Percentiles rank a stretch among this genome's conserved stretches.
These are phyloP conservation scores for Mormoops blainvillei DNA, from an alignment of 2,113 vertebrate genomes.

Conservation along the genomic window DNA sequence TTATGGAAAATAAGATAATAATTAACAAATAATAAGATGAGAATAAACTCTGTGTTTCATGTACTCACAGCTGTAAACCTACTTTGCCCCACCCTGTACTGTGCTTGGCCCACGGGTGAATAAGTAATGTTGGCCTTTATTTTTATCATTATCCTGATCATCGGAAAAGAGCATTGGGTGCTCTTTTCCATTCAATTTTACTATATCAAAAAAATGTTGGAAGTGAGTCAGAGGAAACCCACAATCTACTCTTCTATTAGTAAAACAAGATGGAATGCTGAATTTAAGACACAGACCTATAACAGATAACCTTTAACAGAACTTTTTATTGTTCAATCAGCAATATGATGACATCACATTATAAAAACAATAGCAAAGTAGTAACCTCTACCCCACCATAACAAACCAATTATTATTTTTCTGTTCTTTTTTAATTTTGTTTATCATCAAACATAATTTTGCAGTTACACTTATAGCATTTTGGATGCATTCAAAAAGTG, in stretches of 20 bases:
- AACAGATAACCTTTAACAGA: not conserved
- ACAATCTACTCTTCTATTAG: not conserved
- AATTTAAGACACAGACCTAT: not conserved
- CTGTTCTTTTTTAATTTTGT: not conserved
- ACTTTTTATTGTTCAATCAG: not conserved
- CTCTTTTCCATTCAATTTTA: not conserved
- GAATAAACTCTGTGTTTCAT: not conserved
- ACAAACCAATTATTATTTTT: not conserved
- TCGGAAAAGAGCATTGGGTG: not conserved
- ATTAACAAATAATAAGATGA: not conserved
- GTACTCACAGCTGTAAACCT: not conserved
- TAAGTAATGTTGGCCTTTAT: not conserved
- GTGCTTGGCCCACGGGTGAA: not conserved
- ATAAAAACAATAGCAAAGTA: not conserved
- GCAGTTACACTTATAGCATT: not conserved
- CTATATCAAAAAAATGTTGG: not conserved
- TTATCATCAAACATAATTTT: not conserved
- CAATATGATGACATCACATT: not conserved
- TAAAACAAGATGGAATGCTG: not conserved
- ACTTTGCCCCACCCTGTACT: not conserved
- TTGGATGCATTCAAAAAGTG: constrained; percentile 9
- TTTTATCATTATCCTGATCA: not conserved
- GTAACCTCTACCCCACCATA: not conserved
- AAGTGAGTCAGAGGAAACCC: not conserved
- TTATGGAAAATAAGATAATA: not conserved